phyloP scores from a whole-genome alignment of 1,140 invertebrate genomes.

The Lepidostoma basale region DNA sequence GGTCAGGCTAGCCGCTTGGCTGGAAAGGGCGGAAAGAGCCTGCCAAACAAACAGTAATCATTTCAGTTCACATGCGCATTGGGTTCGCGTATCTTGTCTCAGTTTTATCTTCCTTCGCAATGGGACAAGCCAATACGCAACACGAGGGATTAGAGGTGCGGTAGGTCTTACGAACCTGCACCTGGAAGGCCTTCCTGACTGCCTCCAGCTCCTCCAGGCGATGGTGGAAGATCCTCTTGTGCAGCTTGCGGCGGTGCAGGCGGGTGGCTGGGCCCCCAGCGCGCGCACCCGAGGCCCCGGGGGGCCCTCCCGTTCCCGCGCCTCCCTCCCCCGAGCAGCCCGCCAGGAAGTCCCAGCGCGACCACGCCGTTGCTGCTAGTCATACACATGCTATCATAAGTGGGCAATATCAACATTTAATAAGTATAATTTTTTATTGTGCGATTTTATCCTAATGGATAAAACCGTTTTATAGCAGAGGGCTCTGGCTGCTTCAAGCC shows the following conservation, averaged over 20 bases:
- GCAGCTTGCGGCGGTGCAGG: slow-evolving; percentile 69
- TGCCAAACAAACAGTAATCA: slow-evolving; percentile 36
- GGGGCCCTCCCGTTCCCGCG: slow-evolving; percentile 36
- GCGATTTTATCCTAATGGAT: too few relatives aligned
- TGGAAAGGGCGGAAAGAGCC: slow-evolving; percentile 56
- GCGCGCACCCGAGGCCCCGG: slow-evolving; percentile 49
- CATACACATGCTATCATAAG: too few relatives aligned
- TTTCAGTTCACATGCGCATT: not conserved
- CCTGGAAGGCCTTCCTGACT: slow-evolving; percentile 63
- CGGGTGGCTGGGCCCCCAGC: slow-evolving; percentile 53
- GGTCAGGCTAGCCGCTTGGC: slow-evolving; percentile 56
- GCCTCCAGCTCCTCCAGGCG: slow-evolving; percentile 74
- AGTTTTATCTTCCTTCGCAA: not conserved
- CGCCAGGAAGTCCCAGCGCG: slow-evolving; percentile 83
- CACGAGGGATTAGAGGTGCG: not conserved
- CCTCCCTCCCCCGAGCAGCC: slow-evolving; percentile 55
- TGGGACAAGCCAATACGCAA: not conserved
- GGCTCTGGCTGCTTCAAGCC: too few relatives aligned
- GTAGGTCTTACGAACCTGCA: slow-evolving; percentile 52
- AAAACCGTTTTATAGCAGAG: too few relatives aligned
- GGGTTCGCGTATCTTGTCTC: not conserved
- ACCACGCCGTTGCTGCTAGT: slow-evolving; percentile 50
- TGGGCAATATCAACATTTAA: slow-evolving; percentile 10
- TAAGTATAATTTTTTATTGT: slow-evolving; percentile 13
- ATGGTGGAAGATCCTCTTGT: slow-evolving; percentile 75